Evolutionary conservation across 2,113 vertebrate genomes (phyloP).

Genomic region (Epinephelus lanceolatus): DNA sequence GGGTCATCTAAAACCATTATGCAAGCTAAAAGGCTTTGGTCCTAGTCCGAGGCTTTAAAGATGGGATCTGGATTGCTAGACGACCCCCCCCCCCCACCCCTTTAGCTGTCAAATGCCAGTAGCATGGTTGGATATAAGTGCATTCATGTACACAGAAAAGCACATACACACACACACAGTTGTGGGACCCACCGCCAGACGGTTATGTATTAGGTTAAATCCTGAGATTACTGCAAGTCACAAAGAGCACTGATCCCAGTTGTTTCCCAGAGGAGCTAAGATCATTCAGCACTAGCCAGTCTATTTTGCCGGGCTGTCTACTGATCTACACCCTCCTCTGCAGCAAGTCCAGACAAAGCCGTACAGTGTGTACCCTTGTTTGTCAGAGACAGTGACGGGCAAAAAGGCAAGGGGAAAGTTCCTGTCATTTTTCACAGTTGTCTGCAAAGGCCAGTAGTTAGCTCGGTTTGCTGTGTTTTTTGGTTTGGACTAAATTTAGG

Average conservation of each 20-base stretch:
- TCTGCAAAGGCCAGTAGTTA: constrained; percentile 20
- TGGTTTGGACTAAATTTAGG: constrained; percentile 10
- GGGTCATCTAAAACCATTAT: constrained; percentile 64
- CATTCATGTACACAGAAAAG: constrained; percentile 33
- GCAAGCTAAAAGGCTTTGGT: constrained; percentile 62
- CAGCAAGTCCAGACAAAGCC: constrained; percentile 3
- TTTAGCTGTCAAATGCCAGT: constrained; percentile 33
- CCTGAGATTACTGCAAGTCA: constrained; percentile 70
- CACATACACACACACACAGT: constrained; percentile 12
- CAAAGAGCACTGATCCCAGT: constrained; percentile 65
- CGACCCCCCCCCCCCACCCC: background rate
- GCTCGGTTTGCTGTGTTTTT: constrained; percentile 1
- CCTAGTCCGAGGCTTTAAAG: constrained; percentile 44
- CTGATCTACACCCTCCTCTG: constrained; percentile 20
- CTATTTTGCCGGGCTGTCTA: constrained; percentile 12
- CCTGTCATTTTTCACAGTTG: constrained; percentile 54
- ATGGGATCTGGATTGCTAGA: constrained; percentile 34
- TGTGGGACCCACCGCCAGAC: constrained; percentile 32
- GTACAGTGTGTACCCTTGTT: constrained; percentile 16
- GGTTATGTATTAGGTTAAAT: constrained; percentile 69
- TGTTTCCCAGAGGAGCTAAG: constrained; percentile 54
- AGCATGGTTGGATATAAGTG: constrained; percentile 14
- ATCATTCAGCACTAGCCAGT: constrained; percentile 35
- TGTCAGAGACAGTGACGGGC: constrained; percentile 18
- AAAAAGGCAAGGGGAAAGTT: constrained; percentile 35